Conservation (phyloP, 2,113 vertebrate species). For the Phainopepla nitens region DNA sequence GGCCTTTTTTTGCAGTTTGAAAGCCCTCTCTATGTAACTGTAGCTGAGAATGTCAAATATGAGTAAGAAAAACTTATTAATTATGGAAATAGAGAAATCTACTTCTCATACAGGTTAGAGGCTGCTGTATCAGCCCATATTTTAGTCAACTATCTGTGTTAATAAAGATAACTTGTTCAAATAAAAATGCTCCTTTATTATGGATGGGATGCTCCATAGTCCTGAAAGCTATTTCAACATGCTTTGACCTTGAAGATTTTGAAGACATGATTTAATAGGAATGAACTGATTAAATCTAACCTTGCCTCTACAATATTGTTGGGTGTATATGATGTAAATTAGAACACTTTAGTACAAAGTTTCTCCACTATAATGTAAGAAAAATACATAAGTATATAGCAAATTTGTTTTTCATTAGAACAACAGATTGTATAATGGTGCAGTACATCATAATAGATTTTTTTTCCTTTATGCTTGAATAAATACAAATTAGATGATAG, state of each 20-base stretch:
- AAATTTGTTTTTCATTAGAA: neutral
- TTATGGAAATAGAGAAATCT: neutral
- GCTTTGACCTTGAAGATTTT: neutral
- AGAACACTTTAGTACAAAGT: neutral
- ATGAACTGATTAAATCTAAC: neutral
- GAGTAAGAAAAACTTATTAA: neutral
- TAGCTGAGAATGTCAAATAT: neutral
- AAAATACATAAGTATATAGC: neutral
- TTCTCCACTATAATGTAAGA: neutral
- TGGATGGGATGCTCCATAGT: neutral
- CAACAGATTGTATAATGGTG: neutral
- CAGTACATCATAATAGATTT: neutral
- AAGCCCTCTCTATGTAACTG: neutral
- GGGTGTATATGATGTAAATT: neutral
- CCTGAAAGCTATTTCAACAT: neutral
- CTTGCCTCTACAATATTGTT: neutral
- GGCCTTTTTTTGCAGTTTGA: neutral
- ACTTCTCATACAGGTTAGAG: neutral
- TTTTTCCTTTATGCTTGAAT: conserved; percentile 41
- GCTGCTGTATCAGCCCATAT: neutral
- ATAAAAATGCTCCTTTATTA: neutral
- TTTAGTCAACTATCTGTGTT: neutral
- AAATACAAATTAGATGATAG: conserved; percentile 51
- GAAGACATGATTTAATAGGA: neutral
- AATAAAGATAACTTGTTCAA: neutral